Conservation (phyloP, 2,888 invertebrate species). For the Cordilura impudica region DNA sequence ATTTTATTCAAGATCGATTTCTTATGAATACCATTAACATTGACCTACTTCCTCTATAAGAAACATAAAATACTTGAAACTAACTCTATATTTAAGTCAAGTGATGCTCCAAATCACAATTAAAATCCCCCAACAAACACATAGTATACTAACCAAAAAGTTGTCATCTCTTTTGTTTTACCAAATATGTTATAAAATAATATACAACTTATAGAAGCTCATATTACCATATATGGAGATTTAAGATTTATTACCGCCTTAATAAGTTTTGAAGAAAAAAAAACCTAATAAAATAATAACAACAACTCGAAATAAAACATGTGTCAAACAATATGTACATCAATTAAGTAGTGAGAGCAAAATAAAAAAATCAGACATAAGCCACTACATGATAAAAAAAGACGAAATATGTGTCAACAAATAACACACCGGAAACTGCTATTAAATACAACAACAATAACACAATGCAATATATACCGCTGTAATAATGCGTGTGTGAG, state of each 20-base stretch:
- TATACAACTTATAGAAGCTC: background rate
- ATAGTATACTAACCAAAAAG: slow-evolving; percentile 2
- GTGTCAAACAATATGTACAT: slow-evolving; percentile 15
- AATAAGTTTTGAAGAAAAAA: too few species aligned
- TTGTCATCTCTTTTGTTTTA: background rate
- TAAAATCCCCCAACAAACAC: background rate
- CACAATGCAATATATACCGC: background rate
- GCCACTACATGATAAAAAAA: slow-evolving; percentile 1
- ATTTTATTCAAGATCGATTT: background rate
- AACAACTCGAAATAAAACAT: slow-evolving; percentile 10
- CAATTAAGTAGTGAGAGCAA: background rate
- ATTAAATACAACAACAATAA: slow-evolving; percentile 23
- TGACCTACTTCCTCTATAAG: slow-evolving; percentile 9
- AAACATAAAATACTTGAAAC: too few species aligned
- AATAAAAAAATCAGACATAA: background rate
- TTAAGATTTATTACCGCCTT: slow-evolving; percentile 16
- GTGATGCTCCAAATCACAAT: background rate
- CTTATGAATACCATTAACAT: background rate
- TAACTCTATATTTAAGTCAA: too few species aligned
- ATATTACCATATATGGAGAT: background rate
- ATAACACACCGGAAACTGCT: slow-evolving; percentile 51
- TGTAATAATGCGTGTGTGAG: too few species aligned
- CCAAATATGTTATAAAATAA: too few species aligned
- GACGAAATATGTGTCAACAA: slow-evolving; percentile 44
- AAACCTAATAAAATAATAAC: slow-evolving; percentile 17